Evolutionary conservation across 2,888 invertebrate genomes (phyloP).

Genomic region (Drosophila flavopinicola): DNA sequence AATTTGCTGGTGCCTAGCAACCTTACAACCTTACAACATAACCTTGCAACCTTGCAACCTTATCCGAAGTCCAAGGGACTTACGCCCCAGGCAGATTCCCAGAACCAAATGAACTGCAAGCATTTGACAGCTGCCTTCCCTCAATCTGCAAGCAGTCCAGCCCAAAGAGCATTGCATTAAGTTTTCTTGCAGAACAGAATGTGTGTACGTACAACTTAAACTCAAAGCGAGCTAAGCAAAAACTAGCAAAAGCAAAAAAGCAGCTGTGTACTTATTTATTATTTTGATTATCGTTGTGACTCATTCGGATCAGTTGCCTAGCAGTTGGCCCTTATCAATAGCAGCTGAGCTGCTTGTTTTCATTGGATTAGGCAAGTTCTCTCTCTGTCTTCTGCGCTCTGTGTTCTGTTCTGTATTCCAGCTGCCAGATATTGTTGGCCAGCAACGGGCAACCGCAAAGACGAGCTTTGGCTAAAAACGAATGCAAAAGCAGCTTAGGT

Average conservation of each 20-base stretch:
- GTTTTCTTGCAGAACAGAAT: too few relatives aligned
- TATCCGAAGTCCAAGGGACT: slow-evolving; percentile 36
- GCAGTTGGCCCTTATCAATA: slow-evolving; percentile 60
- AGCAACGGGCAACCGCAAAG: slow-evolving; percentile 10
- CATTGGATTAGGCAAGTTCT: slow-evolving; percentile 70
- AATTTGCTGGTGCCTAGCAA: too few relatives aligned
- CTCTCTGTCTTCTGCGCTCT: too few relatives aligned
- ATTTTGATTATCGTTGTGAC: slow-evolving; percentile 21
- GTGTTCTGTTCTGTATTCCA: too few relatives aligned
- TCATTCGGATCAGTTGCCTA: slow-evolving; percentile 47
- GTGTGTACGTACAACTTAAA: too few relatives aligned
- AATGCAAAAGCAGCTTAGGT: slow-evolving; percentile 52
- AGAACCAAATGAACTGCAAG: slow-evolving; percentile 39
- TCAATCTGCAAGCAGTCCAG: background rate
- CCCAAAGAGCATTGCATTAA: background rate
- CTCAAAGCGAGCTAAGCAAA: slow-evolving; percentile 1
- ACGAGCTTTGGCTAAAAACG: background rate
- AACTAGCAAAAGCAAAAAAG: background rate
- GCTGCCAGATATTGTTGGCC: slow-evolving; percentile 19
- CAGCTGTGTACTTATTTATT: slow-evolving; percentile 12
- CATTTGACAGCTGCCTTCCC: slow-evolving; percentile 40
- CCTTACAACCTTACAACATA: too few relatives aligned
- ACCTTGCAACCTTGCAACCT: slow-evolving; percentile 11
- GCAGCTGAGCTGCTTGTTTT: slow-evolving; percentile 70
- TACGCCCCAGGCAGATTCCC: slow-evolving; percentile 14